These are phyloP conservation scores for Clavelina lepadiformis DNA, from an alignment of 23 tunicate genomes.

Conservation along the genomic window DNA sequence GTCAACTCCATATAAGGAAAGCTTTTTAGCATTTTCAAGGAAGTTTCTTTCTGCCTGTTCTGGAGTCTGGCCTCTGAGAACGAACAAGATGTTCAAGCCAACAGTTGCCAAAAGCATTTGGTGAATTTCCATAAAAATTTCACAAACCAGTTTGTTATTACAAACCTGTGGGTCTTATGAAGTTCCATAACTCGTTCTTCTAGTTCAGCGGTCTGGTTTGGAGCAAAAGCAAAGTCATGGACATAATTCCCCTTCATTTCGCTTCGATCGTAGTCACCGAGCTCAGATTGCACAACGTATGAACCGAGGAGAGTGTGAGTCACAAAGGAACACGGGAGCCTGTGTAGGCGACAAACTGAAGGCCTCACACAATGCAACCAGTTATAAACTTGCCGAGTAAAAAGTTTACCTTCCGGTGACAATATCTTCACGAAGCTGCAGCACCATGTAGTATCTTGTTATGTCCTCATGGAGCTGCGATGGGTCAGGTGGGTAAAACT, in stretches of 20 bases:
- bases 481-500: conserved; percentile 95
- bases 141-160: background rate
- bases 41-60: conserved; percentile 82
- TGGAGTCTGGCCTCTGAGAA: conserved; percentile 78
- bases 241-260: conserved; percentile 78
- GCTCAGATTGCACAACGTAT: conserved; percentile 89
- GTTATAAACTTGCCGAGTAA: background rate
- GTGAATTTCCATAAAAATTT: too few species aligned
- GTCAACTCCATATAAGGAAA: conserved; percentile 85
- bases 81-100: background rate
- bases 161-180: conserved; percentile 64
- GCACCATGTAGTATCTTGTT: conserved; percentile 80
- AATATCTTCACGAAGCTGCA: conserved; percentile 87
- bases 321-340: conserved; percentile 87
- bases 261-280: conserved; percentile 75
- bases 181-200: conserved; percentile 69
- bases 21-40: conserved; percentile 80
- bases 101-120: background rate
- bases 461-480: conserved; percentile 82
- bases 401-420: conserved; percentile 69
- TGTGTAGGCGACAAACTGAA: conserved; percentile 3
- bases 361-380: background rate
- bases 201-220: conserved; percentile 68
- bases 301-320: conserved; percentile 93
- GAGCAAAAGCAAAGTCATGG: conserved; percentile 73